A percentile compares a stretch with the other conserved stretches of the same genome.
These are phyloP conservation scores for Dendropsophus ebraccatus DNA, from an alignment of 2,113 vertebrate species.

Conservation along the genomic window DNA sequence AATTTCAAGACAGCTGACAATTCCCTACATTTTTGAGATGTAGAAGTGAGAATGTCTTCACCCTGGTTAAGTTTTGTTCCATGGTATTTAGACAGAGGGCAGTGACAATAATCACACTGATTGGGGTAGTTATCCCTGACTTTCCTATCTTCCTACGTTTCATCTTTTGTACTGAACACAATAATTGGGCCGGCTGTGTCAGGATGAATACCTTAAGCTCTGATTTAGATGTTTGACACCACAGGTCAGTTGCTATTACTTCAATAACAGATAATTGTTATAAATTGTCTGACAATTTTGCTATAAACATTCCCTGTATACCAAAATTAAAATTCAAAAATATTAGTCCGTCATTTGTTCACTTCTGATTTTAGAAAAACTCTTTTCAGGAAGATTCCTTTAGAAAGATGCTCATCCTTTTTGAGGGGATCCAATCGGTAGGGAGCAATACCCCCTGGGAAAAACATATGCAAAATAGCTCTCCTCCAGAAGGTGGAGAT, in stretches of 20 bases:
- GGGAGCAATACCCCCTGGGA: background rate
- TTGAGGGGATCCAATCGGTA: too few species aligned
- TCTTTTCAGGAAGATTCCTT: too few species aligned
- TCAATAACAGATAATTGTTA: background rate
- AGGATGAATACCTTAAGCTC: background rate
- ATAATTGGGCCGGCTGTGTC: slow-evolving; percentile 23
- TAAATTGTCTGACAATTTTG: background rate
- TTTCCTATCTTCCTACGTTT: background rate
- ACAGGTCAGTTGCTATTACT: background rate
- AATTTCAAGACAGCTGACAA: background rate
- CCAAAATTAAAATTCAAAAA: too few species aligned
- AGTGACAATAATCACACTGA: background rate
- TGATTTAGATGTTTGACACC: background rate
- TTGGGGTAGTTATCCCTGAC: background rate
- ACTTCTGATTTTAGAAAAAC: too few species aligned
- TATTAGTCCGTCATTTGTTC: background rate
- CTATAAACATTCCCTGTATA: too few species aligned
- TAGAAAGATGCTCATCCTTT: too few species aligned
- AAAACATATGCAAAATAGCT: background rate
- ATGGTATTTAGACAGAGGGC: background rate
- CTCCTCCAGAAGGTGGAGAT: background rate
- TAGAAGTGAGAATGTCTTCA: background rate
- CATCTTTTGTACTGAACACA: background rate
- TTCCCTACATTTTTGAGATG: background rate
- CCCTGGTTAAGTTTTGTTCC: background rate